Percentiles rank a stretch among this genome's conserved stretches.
Conservation (phyloP, 2,797 vertebrate species). For the Pantherophis alleghaniensis region DNA sequence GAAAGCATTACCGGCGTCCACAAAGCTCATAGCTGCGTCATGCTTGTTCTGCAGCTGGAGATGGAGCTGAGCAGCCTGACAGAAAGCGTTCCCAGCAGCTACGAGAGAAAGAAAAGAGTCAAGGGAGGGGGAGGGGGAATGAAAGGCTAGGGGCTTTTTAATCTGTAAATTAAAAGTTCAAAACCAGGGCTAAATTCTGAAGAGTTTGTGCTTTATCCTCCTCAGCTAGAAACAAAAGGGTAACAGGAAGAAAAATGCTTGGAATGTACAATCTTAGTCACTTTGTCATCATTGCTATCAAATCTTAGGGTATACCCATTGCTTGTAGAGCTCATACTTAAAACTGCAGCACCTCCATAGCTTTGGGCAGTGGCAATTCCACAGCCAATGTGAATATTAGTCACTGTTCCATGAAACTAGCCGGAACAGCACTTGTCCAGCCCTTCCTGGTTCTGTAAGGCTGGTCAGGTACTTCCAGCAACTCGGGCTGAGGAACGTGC, state of each 20-base stretch:
- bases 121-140: too few relatives aligned
- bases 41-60: conserved; percentile 94
- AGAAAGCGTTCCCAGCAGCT: conserved; percentile 92
- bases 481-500: too few relatives aligned
- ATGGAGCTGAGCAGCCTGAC: conserved; percentile 87
- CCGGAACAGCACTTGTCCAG: neutral
- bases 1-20: conserved; percentile 92
- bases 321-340: neutral
- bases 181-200: neutral
- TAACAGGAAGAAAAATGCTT: neutral
- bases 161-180: neutral
- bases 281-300: neutral
- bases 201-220: neutral
- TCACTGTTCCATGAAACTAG: neutral
- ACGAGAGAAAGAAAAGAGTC: neutral
- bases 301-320: neutral
- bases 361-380: neutral
- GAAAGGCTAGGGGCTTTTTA: neutral
- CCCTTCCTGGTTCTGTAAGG: neutral
- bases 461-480: neutral
- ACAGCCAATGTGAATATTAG: neutral
- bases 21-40: conserved; percentile 88
- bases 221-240: neutral
- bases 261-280: neutral
- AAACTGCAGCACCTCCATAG: neutral